Base-by-base conservation (phyloP, 2,113 vertebrate species). In the Heloderma charlesbogerti region DNA sequence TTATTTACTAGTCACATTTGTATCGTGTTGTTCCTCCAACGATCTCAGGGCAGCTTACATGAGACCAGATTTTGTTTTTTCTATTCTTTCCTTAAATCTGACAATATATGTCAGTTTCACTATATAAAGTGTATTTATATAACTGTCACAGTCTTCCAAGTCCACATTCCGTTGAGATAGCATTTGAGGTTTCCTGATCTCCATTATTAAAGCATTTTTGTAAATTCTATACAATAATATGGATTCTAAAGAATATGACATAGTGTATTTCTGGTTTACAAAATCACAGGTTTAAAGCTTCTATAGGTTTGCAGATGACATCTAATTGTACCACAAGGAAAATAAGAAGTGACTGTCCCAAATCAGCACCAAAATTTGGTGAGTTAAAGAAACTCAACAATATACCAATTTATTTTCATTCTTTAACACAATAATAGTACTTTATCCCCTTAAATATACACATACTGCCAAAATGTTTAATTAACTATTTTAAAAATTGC, bases 341-440 rank as follows among this genome's bases (percentile, higher is more conserved):
- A 94, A 91, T 99, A 87, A 98, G 96, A 96, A 98, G 98, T 54
- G 97, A 99, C 96, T 97, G 97, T 83, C 96, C 97, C 91, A 97
- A 95, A 89, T 98, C 99, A 93, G 96, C 97, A 92, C 92, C 91
- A 87, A 99, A 96, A 95, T 99, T 99, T 97, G 98, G 99, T 99
- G 96, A 98, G 98, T 95, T 91, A 18, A 84, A 90, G 51, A 89
- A 40, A 3, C 15, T 13, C 9, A 60, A 87, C 67, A 84, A n/a
- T 3, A 25, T 60, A 91, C 12, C 85, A 7, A 0, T 87, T 89
- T 89, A 84, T 80, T 74, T 74, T 57, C 88, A 79, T 0, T 88
- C 89, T 31, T 18, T 15, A 1, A 2, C 82, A 48, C 60, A 93
- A 71, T 66, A 67, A n/a, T 3, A 37, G 43, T 3, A 0, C 20